phyloP scores from a whole-genome alignment of 2,888 invertebrate species.

The Sussaba pulchella region DNA sequence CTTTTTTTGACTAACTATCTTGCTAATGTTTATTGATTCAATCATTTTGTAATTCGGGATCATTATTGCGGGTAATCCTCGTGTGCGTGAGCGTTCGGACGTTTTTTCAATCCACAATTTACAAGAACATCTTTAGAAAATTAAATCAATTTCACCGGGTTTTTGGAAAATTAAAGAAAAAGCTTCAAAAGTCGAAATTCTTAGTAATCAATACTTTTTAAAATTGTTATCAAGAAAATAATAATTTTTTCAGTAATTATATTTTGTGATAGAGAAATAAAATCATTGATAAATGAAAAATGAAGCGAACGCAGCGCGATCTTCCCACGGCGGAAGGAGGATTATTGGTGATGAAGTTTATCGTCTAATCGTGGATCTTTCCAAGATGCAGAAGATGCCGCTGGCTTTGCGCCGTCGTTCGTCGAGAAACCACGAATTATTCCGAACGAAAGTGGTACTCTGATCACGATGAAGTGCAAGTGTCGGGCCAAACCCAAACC shows the following conservation, averaged over 20 bases:
- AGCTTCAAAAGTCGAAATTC: no score
- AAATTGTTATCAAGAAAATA: no score
- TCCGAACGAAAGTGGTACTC: conserved; percentile 98
- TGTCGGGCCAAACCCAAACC: conserved; percentile 98
- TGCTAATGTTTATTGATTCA: not conserved
- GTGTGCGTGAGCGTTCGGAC: conserved; percentile 28
- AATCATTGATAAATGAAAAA: not conserved
- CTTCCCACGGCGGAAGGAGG: conserved; percentile 27
- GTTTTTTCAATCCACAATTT: not conserved
- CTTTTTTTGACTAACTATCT: conserved; percentile 25
- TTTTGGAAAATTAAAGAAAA: not conserved
- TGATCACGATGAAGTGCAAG: conserved; percentile 98
- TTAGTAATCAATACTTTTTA: no score
- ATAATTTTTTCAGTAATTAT: no score
- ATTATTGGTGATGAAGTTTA: conserved; percentile 30
- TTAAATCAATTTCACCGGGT: no score
- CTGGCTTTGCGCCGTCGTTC: conserved; percentile 98
- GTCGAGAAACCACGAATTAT: conserved; percentile 99
- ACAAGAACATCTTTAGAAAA: no score
- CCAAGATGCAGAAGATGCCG: conserved; percentile 95
- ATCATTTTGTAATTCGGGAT: conserved; percentile 19
- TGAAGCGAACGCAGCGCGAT: conserved; percentile 9
- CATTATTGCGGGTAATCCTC: conserved; percentile 20
- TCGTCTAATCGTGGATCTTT: conserved; percentile 75
- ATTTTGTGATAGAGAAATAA: not conserved